Evolutionary conservation across 2,113 vertebrate species (phyloP).

Genomic region (Edolisoma coerulescens): DNA sequence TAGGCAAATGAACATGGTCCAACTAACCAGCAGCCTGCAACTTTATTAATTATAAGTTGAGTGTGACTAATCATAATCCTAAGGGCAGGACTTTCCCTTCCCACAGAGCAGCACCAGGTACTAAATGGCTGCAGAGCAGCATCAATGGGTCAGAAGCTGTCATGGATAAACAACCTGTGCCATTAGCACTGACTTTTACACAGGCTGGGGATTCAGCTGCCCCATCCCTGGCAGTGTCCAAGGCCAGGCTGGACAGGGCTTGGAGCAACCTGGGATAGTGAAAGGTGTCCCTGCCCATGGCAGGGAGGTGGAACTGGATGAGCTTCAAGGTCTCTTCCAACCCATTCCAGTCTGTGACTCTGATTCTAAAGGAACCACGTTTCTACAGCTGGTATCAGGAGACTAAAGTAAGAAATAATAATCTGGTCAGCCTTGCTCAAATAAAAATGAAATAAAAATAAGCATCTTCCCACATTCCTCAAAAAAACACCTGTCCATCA

Average conservation of each 20-base stretch:
- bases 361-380: not conserved
- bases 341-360: not conserved
- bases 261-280: not conserved
- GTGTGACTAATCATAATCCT: not conserved
- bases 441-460: not conserved
- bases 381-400: not conserved
- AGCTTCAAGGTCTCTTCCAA: not conserved
- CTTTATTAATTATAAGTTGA: not conserved
- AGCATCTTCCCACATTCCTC: not conserved
- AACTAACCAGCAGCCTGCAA: not conserved
- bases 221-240: not conserved
- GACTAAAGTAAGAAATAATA: not conserved
- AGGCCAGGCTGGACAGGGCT: accelerated
- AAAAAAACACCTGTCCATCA: accelerated
- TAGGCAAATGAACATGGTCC: not conserved
- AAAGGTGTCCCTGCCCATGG: not conserved
- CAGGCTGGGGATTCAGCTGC: not conserved
- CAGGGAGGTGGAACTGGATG: not conserved
- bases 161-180: not conserved
- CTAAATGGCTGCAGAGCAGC: not conserved
- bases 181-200: not conserved
- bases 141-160: accelerated
- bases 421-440: not conserved
- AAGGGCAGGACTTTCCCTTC: not conserved
- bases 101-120: not conserved